Evolutionary conservation across 2,888 invertebrate genomes (phyloP).

Genomic region (Tinea semifulvella): DNA sequence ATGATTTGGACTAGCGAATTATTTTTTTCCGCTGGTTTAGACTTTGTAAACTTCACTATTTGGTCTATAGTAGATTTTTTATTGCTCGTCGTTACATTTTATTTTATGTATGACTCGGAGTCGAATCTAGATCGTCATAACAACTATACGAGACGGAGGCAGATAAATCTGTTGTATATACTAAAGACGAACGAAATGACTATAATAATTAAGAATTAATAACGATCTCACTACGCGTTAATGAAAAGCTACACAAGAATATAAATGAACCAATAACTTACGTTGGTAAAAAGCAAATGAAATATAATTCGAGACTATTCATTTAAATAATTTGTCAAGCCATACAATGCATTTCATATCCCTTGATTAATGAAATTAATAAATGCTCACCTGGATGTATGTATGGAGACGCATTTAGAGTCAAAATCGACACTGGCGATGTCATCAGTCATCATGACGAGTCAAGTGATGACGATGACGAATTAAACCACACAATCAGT

Average conservation of each 20-base stretch:
- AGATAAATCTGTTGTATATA: no score
- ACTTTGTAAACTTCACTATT: no score
- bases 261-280: conserved; percentile 1
- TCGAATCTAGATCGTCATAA: no score
- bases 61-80: no score
- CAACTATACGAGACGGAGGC: no score
- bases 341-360: conserved; percentile 9
- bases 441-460: conserved; percentile 14
- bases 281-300: not conserved
- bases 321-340: conserved; percentile 10
- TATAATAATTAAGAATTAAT: no score
- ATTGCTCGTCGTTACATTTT: no score
- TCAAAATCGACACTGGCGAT: conserved; percentile 14
- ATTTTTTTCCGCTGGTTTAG: no score
- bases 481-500: conserved; percentile 9
- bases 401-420: conserved; percentile 6
- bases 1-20: no score
- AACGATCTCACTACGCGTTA: no score
- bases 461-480: conserved; percentile 16
- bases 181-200: no score
- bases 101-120: no score
- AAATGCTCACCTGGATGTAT: conserved; percentile 1
- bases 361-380: conserved; percentile 13
- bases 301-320: not conserved
- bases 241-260: not conserved